These are phyloP conservation scores for Parauchenoglanis ngamensis DNA, from an alignment of 2,797 vertebrate genomes.

Conservation along the genomic window DNA sequence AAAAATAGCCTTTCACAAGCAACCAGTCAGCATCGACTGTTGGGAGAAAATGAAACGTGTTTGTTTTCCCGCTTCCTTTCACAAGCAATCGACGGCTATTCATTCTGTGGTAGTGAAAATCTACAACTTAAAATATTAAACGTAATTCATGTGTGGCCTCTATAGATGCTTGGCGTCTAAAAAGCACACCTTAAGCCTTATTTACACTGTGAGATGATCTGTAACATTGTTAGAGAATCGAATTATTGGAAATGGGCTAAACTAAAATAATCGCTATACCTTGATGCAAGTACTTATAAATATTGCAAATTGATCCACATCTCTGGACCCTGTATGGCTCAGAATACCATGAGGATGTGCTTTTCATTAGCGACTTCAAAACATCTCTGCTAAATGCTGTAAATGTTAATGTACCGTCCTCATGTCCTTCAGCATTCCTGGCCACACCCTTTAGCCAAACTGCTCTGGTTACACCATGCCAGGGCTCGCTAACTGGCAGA, in stretches of 20 bases:
- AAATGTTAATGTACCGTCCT: background rate
- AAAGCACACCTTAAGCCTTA: background rate
- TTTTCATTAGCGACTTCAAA: background rate
- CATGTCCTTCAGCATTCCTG: background rate
- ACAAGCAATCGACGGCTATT: background rate
- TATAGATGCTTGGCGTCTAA: background rate
- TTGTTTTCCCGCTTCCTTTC: background rate
- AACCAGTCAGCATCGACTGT: background rate
- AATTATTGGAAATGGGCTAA: background rate
- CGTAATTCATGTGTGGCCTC: too few relatives aligned
- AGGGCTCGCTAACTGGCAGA: background rate
- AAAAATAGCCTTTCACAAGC: background rate
- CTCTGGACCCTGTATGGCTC: background rate
- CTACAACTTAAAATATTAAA: background rate
- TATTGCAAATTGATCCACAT: background rate
- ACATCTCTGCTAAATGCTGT: background rate
- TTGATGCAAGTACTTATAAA: background rate
- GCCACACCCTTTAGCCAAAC: background rate
- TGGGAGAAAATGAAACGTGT: background rate
- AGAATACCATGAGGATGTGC: background rate
- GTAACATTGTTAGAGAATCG: background rate
- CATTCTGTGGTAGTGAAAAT: background rate
- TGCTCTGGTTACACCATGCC: background rate
- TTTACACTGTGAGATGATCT: background rate
- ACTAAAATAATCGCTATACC: background rate